Evolutionary conservation across 2,888 invertebrate species (phyloP).

Genomic region (Drosophila recens): DNA sequence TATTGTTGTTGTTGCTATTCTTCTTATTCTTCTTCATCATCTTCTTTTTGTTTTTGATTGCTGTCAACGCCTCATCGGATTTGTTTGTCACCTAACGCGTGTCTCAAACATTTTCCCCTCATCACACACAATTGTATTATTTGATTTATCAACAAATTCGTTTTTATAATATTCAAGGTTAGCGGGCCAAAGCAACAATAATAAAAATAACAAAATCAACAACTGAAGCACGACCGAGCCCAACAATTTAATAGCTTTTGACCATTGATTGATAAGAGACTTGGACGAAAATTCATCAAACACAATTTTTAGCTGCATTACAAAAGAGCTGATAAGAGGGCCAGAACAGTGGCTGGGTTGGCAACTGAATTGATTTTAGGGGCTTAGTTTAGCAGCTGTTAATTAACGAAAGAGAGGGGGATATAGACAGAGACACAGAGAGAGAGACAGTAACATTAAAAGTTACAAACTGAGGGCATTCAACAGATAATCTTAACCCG

Average conservation of each 20-base stretch:
- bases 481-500: background rate
- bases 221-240: slow-evolving; percentile 34
- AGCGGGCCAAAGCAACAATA: slow-evolving; percentile 48
- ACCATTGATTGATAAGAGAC: slow-evolving; percentile 59
- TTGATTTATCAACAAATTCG: slow-evolving; percentile 52
- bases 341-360: slow-evolving; percentile 30
- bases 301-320: slow-evolving; percentile 34
- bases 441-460: background rate
- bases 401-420: background rate
- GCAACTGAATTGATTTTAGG: slow-evolving; percentile 35
- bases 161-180: slow-evolving; percentile 67
- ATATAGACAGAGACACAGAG: background rate
- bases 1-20: slow-evolving; percentile 12
- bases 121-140: slow-evolving; percentile 12
- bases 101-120: slow-evolving; percentile 35
- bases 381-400: slow-evolving; percentile 4
- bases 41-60: slow-evolving; percentile 28
- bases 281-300: slow-evolving; percentile 22
- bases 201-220: slow-evolving; percentile 31
- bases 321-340: slow-evolving; percentile 49
- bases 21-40: slow-evolving; percentile 29
- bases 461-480: no score
- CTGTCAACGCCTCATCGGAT: slow-evolving; percentile 18
- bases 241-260: slow-evolving; percentile 41
- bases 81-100: slow-evolving; percentile 60